Evolutionary conservation across 2,888 invertebrate genomes (phyloP).

Genomic region (Schizotus pectinicornis): DNA sequence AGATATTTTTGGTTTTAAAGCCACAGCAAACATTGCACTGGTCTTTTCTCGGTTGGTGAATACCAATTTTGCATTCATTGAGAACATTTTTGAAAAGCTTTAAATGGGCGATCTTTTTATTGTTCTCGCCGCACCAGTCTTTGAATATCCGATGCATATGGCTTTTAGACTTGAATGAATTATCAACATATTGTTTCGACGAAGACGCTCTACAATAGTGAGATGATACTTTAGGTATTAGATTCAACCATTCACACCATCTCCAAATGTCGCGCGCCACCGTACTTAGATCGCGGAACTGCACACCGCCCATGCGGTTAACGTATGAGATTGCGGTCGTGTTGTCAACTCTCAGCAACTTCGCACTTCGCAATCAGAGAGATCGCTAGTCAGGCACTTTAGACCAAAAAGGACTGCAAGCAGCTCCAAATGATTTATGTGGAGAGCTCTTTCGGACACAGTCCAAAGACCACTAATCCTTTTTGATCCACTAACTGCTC

Average conservation of each 20-base stretch:
- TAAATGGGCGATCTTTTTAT: no score
- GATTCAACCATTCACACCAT: conserved; percentile 39
- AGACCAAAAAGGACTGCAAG: conserved; percentile 36
- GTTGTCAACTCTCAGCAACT: conserved; percentile 36
- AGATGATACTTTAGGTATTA: no score
- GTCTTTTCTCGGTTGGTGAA: not conserved
- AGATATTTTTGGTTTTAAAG: not conserved
- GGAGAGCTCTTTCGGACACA: conserved; percentile 34
- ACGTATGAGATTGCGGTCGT: conserved; percentile 37
- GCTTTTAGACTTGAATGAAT: no score
- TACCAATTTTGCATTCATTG: not conserved
- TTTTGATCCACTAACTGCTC: conserved; percentile 15
- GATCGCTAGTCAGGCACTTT: conserved; percentile 35
- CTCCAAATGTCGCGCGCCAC: conserved; percentile 39
- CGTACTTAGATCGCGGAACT: conserved; percentile 31
- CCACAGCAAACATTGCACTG: not conserved
- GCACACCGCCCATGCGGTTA: conserved; percentile 36
- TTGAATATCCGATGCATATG: no score
- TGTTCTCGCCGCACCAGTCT: no score
- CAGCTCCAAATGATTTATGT: no score
- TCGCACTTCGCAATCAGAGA: conserved; percentile 27
- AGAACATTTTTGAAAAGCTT: no score
- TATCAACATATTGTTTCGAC: no score
- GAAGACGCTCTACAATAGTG: no score
- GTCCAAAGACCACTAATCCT: conserved; percentile 36